Evolutionary conservation across 2,888 invertebrate genomes (phyloP).

Genomic region (Caenorhabditis panamensis): DNA sequence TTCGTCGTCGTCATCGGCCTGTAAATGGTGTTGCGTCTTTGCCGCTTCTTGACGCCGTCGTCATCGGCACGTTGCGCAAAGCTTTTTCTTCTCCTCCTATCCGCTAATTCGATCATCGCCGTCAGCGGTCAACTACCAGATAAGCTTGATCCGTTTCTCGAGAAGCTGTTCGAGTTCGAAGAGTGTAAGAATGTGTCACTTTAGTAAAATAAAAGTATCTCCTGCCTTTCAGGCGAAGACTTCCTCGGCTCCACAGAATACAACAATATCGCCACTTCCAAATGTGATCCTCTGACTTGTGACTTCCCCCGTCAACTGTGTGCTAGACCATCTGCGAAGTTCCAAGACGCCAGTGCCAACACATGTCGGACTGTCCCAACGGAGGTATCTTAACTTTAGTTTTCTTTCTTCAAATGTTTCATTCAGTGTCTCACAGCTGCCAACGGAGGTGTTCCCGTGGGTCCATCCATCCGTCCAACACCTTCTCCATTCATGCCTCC

Average conservation of each 20-base stretch:
- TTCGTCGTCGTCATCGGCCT: conserved; percentile 40
- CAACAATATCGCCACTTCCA: conserved; percentile 73
- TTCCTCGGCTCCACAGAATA: conserved; percentile 75
- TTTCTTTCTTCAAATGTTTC: neutral
- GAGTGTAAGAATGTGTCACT: conserved; percentile 75
- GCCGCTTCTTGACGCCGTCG: conserved; percentile 43
- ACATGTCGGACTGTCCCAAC: conserved; percentile 73
- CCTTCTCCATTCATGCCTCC: conserved; percentile 47
- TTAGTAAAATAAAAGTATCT: no score
- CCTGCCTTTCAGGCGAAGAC: conserved; percentile 74
- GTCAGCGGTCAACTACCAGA: conserved; percentile 71
- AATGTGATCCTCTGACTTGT: conserved; percentile 75
- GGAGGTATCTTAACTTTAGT: conserved; percentile 54
- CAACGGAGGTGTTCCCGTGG: conserved; percentile 76
- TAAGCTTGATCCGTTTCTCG: conserved; percentile 78
- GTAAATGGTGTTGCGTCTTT: conserved; percentile 45
- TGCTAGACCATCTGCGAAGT: conserved; percentile 71
- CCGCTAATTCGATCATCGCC: conserved; percentile 50
- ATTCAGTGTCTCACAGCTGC: conserved; percentile 80
- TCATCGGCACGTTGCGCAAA: conserved; percentile 43
- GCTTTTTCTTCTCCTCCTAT: conserved; percentile 39
- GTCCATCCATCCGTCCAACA: conserved; percentile 42
- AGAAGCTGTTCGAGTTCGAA: conserved; percentile 77
- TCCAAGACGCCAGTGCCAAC: conserved; percentile 75
- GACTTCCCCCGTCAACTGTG: conserved; percentile 79